These are phyloP conservation scores for Rhagoletis zephyria DNA, from an alignment of 1,140 invertebrate species.

Conservation along the genomic window DNA sequence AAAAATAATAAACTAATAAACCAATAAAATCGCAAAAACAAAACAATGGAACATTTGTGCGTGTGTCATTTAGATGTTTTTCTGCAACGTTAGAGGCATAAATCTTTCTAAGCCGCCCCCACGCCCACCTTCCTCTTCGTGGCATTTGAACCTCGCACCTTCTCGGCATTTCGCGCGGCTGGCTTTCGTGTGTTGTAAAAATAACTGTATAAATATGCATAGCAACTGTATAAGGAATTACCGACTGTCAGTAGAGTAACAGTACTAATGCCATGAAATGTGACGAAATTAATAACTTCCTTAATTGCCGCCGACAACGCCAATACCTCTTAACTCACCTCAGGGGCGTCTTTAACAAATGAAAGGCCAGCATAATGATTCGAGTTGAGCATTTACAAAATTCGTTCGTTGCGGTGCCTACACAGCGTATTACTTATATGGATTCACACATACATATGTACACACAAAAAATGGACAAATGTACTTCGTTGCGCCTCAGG, in stretches of 20 bases:
- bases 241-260: background rate
- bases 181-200: constrained; percentile 13
- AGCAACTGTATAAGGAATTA: background rate
- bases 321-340: constrained; percentile 45
- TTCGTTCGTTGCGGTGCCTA: background rate
- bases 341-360: constrained; percentile 9
- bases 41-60: background rate
- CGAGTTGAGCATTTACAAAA: background rate
- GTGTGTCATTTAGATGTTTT: background rate
- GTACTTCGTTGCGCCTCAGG: background rate
- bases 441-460: too few species aligned
- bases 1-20: constrained; percentile 28
- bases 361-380: constrained; percentile 27
- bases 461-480: too few species aligned
- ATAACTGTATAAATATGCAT: constrained; percentile 38
- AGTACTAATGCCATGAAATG: constrained; percentile 51
- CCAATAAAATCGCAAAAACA: constrained; percentile 15
- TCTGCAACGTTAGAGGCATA: too few species aligned
- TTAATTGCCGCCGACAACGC: constrained; percentile 49
- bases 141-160: background rate
- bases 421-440: background rate
- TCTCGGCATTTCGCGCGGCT: background rate
- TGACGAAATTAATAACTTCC: constrained; percentile 52
- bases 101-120: too few species aligned
- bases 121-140: too few species aligned